A percentile compares a stretch with the other conserved stretches of the same genome.
phyloP scores from a whole-genome alignment of 35 echinoderm and acorn worm genomes.

The Heliocidaris tuberculata region DNA sequence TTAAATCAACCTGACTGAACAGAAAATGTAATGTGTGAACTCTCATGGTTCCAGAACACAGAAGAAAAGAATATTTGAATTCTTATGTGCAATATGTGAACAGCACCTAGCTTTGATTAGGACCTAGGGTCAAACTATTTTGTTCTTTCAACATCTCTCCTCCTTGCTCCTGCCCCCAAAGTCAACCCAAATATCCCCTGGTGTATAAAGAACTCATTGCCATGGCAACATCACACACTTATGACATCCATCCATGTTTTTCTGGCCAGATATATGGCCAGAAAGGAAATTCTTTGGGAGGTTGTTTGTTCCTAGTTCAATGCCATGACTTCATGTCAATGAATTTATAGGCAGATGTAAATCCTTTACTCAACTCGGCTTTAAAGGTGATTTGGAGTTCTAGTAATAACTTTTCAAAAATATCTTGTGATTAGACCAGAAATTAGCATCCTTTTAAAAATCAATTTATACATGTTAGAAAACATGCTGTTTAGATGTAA shows the following conservation, averaged over 20 bases:
- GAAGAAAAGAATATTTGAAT: no score
- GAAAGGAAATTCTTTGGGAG: neutral
- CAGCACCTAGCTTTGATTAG: neutral
- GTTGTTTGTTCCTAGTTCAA: neutral
- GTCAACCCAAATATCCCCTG: constrained; percentile 17
- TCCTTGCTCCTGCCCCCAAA: constrained; percentile 6
- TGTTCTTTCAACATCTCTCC: neutral
- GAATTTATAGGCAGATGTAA: neutral
- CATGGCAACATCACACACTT: constrained; percentile 30
- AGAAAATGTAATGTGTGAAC: no score
- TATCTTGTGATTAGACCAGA: neutral
- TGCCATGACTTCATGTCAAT: neutral
- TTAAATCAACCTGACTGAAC: no score
- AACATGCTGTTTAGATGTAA: no score
- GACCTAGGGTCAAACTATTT: neutral
- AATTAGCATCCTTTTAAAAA: no score
- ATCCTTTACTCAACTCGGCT: neutral
- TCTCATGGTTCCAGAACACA: no score
- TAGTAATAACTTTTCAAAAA: neutral
- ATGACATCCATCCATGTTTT: constrained; percentile 26
- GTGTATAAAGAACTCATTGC: neutral
- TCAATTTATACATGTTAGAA: no score
- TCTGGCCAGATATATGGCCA: constrained; percentile 3
- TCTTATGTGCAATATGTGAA: neutral
- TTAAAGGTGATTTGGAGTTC: neutral